Evolutionary conservation across 2,113 vertebrate species (phyloP), one percentile per base, ranked within the genome.

Genomic region (Trochalopteron elliotii): DNA sequence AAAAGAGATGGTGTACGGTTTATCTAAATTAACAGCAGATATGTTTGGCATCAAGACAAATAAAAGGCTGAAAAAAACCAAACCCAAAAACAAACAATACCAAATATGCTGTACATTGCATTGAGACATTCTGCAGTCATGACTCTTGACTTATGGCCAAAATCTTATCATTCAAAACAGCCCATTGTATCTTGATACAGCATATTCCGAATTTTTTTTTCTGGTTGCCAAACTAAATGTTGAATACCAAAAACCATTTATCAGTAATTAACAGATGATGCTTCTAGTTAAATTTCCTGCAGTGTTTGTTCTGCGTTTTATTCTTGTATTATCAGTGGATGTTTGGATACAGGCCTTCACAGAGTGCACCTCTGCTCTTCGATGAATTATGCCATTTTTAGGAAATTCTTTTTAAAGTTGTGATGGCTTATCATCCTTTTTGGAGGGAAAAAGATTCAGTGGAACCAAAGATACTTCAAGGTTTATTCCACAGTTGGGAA

Each of bases 241-340:
- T 70, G 40, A 93, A 74, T 74, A 90, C 15, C 4, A 77, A 74
- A 42, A 92, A 70, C 35, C 21, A 83, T 86, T 88, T 86, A 93
- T 93, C 92, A 89, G 59, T 40, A 74, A 76, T 88, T 90, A 93
- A 77, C 45, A 93, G 59, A 77, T 47, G 39, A 63, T 35, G 37
- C 19, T 65, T 27, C 45, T 45, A 74, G 68, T 83, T 90, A 86
- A 76, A 83, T 49, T 72, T 4, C 0, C 16, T 77, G 24, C 8
- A 70, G 19, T 44, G 14, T 39, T 80, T 77, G 6, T 28, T 86
- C 11, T 33, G 42, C 6, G 10, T 76, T 90, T 85, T 69, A 44
- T 69, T 87, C 37, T 40, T 56, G 7, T 61, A 14, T 65, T 83
- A 42, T 40, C 19, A 13, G 30, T 86, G 42, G 12, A 45, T 83